Base-by-base conservation (phyloP, 2,888 invertebrate species). In the Cheilosia vernalis region DNA sequence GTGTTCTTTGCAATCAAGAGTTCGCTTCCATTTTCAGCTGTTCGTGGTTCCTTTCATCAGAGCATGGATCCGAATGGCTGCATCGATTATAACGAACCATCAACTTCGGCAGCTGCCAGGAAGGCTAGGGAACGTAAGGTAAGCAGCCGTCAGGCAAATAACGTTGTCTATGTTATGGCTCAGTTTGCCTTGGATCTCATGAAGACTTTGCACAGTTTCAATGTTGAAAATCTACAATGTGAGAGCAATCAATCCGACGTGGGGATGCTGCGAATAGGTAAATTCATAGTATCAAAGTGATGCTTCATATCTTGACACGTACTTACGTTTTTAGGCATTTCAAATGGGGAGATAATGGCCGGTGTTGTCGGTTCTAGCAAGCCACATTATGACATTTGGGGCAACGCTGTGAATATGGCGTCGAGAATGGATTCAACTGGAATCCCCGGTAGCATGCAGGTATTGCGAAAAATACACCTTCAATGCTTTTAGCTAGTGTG, bases 361-460 rank as follows among this genome's bases (percentile, higher is more conserved):
- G 98, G 98, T 3, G 98, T 99, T 0, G 97, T 98, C 3, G 98
- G 98, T 0, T 97, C 97, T 0, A 95, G 96, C 83, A 98, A 98
- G 90, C 98, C 98, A 0, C 94, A 98, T 56, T 98, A 98, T 91
- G 98, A 99, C 90, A 98, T 98, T 89, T 99, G 98, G 98, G 98
- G 98, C 0, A 97, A 98, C 92, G 96, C 98, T 0, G 98, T 98
- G 0, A 99, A 99, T 92, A 96, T 99, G 94, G 98, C 99, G 3
- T 98, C 98, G 0, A 94, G 99, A 89, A 98, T 99, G 98, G 98
- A 98, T 90, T 97, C 97, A 0, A 97, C 97, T 1, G 98, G 98
- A 7, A 93, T 95, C 87, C 93, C 95, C 2, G 96, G 96, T 51
- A 94, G 94, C 91, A 96, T 97, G 88, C 97, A 97, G 92, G 96